Evolutionary conservation across 2,113 vertebrate species (phyloP).

Genomic region (Pseudolaguvia tuberculata): DNA sequence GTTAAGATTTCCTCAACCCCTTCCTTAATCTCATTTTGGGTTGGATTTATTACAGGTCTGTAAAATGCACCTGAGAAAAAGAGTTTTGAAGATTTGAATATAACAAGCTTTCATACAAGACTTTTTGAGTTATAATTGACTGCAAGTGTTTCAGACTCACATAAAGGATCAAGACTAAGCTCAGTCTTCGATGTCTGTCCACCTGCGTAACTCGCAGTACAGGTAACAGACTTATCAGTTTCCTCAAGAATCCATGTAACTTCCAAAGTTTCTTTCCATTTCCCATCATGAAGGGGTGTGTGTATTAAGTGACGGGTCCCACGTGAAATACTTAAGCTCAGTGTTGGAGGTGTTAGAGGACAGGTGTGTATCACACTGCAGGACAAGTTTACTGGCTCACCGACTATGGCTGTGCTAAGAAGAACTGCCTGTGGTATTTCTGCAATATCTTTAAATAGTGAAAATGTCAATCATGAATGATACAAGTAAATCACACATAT

Average conservation of each 20-base stretch:
- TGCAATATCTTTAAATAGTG: slow-evolving; percentile 7
- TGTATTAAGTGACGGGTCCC: background rate
- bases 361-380: slow-evolving; percentile 32
- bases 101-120: too few relatives aligned
- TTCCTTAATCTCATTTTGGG: slow-evolving; percentile 13
- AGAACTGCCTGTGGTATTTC: slow-evolving; percentile 11
- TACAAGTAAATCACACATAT: background rate
- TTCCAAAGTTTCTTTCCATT: slow-evolving; percentile 8
- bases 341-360: slow-evolving; percentile 13
- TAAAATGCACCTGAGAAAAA: slow-evolving; percentile 13
- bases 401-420: slow-evolving; percentile 6
- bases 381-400: slow-evolving; percentile 15
- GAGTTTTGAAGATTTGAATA: background rate
- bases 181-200: slow-evolving; percentile 19
- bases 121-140: background rate
- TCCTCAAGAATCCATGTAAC: slow-evolving; percentile 12
- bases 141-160: slow-evolving; percentile 5
- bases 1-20: slow-evolving; percentile 19
- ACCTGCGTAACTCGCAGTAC: slow-evolving; percentile 7
- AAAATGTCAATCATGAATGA: background rate
- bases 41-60: slow-evolving; percentile 8
- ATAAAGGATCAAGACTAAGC: slow-evolving; percentile 1
- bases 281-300: slow-evolving; percentile 5
- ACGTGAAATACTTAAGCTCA: slow-evolving; percentile 7
- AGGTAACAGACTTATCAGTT: slow-evolving; percentile 15